Base-by-base conservation (phyloP, 2,113 vertebrate genomes). In the Hoplias malabaricus region DNA sequence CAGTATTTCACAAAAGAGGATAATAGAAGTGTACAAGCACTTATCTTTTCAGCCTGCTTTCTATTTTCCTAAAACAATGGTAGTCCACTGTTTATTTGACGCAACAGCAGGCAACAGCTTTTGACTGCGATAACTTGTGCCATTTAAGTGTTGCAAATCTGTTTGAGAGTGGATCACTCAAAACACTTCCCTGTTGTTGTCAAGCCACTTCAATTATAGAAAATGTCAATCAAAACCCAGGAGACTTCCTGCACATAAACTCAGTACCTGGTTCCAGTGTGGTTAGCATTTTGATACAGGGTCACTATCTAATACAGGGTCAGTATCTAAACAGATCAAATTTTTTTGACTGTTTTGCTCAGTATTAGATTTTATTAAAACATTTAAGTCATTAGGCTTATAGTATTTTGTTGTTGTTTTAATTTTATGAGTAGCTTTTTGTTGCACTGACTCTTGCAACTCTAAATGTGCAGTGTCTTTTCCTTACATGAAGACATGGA, bases 161-260 rank as follows among this genome's bases (percentile, higher is more conserved):
- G 34, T 63, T 21, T 63, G 59, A 34, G 31, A 63, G 31, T 36
- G 59, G 59, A 36, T 63, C 59, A 21, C 59, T 63, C 59, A 63
- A 36, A 63, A 7, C 34, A 10, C 10, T 36, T 63, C 59, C 59
- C 59, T n/a, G 14, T 34, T 63, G 59, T 36, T 36, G 31, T 36
- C 33, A 21, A 36, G 6, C 59, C 34, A 10, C 59, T 63, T 63
- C 33, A 63, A 63, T 63, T 63, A 63, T 2, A 3, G 59, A 63
- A 36, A 63, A 63, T 36, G 33, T 63, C 59, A 63, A n/a, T 63
- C 59, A 63, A 34, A 53, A 21, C 48, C 21, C 48, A 53, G n/a
- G 48, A 53, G 59, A 33, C 31, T 34, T 63, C 31, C 33, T 36
- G 33, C 19, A 19, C 19, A 21, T 16, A 19, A 16, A 34, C 56